Evolutionary conservation across 2,888 invertebrate genomes (phyloP).

Genomic region (Nemotelus pantherinus): DNA sequence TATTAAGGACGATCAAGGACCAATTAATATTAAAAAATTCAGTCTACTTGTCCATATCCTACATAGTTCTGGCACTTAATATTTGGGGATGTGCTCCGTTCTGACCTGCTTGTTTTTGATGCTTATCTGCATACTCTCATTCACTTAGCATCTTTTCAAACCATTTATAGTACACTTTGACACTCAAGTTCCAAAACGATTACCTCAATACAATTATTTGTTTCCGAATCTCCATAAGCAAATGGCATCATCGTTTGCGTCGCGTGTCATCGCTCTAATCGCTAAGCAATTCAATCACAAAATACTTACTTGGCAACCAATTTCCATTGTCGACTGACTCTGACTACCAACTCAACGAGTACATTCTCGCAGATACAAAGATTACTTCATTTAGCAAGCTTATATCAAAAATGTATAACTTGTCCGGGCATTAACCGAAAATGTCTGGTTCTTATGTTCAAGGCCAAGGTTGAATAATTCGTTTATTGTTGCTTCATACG

Average conservation of each 20-base stretch:
- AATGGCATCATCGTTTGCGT: constrained; percentile 35
- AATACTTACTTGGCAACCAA: constrained; percentile 22
- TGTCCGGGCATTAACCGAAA: constrained; percentile 45
- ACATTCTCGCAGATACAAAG: background rate
- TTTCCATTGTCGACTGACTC: background rate
- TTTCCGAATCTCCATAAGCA: constrained; percentile 15
- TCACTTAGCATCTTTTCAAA: constrained; percentile 1
- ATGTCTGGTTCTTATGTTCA: constrained; percentile 47
- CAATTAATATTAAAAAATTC: too few species aligned
- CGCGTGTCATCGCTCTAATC: constrained; percentile 9
- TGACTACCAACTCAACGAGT: background rate
- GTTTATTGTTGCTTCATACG: constrained; percentile 38
- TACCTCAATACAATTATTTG: constrained; percentile 26
- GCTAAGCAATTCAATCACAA: constrained; percentile 13
- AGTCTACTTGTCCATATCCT: too few species aligned
- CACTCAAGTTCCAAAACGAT: constrained; percentile 16
- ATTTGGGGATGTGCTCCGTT: too few species aligned
- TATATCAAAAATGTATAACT: constrained; percentile 31
- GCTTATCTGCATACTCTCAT: background rate
- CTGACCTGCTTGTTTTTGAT: too few species aligned
- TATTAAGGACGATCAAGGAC: too few species aligned
- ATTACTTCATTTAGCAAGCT: constrained; percentile 23
- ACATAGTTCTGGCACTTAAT: too few species aligned
- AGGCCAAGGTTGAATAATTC: constrained; percentile 46
- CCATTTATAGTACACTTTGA: constrained; percentile 21